phyloP scores from a whole-genome alignment of 2,113 vertebrate species.

The Thermophis baileyi region DNA sequence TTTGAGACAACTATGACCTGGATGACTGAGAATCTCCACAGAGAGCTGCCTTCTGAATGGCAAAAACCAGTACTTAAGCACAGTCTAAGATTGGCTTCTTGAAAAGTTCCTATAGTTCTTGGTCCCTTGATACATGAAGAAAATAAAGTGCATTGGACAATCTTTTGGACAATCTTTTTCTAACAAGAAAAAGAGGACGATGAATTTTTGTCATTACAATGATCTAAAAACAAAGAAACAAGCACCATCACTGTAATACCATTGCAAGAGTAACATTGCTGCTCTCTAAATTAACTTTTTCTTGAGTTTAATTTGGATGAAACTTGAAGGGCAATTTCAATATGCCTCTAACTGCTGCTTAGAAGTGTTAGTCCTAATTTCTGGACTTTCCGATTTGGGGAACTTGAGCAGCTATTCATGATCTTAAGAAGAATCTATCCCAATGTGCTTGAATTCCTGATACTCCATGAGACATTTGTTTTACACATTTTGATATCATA shows the following conservation, averaged over 20 bases:
- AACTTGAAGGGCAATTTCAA: neutral
- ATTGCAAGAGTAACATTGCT: neutral
- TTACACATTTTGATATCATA: neutral
- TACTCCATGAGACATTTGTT: neutral
- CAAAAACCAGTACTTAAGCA: neutral
- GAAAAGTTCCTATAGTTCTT: neutral
- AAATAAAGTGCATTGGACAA: neutral
- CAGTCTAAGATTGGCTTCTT: neutral
- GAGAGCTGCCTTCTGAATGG: neutral
- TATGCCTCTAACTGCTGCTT: neutral
- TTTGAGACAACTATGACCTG: neutral
- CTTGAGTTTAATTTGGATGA: neutral
- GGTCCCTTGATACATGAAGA: neutral
- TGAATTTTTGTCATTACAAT: neutral
- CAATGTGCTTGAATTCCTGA: neutral
- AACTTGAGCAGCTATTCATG: neutral
- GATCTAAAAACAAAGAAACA: neutral
- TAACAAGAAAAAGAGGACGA: neutral
- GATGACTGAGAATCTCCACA: neutral
- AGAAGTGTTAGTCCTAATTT: neutral
- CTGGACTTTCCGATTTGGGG: neutral
- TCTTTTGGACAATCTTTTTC: neutral
- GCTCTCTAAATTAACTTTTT: neutral
- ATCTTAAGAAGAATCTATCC: neutral
- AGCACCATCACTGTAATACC: neutral